Evolutionary conservation across 1,140 invertebrate genomes (phyloP).

Genomic region (Lepidurus packardi): DNA sequence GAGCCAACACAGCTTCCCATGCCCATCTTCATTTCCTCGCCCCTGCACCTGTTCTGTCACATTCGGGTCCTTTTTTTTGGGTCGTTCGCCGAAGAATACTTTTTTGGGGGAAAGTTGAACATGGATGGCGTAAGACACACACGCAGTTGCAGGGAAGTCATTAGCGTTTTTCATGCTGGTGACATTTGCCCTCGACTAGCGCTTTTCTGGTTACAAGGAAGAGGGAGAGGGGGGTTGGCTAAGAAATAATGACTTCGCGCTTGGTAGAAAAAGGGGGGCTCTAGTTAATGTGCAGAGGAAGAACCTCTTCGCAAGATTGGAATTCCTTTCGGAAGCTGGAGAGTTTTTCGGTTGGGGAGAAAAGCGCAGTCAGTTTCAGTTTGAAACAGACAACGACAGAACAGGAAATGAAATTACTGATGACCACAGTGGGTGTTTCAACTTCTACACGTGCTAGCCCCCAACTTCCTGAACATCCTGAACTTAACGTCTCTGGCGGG

Average conservation of each 20-base stretch:
- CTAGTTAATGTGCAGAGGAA: neutral
- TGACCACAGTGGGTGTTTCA: constrained; percentile 1
- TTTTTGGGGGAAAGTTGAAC: neutral
- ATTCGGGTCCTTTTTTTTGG: neutral
- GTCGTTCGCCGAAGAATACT: neutral
- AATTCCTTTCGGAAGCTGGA: constrained; percentile 21
- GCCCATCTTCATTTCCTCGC: constrained; percentile 20
- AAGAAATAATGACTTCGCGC: neutral
- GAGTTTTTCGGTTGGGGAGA: neutral
- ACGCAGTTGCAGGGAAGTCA: constrained; percentile 11
- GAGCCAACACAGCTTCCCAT: constrained; percentile 4
- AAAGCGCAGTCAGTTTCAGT: neutral
- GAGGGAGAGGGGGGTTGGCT: neutral
- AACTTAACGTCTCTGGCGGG: neutral
- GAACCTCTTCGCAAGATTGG: neutral
- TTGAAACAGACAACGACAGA: constrained; percentile 13
- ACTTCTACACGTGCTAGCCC: constrained; percentile 6
- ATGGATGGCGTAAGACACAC: constrained; percentile 17
- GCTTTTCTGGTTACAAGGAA: neutral
- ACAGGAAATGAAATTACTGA: constrained; percentile 19
- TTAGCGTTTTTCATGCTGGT: constrained; percentile 8
- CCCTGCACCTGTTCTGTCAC: constrained; percentile 15
- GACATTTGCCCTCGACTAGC: neutral
- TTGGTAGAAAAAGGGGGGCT: neutral
- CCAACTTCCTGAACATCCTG: neutral